Evolutionary conservation across 64 coral and sea anemone species (phyloP).

Genomic region (Orbicella faveolata): DNA sequence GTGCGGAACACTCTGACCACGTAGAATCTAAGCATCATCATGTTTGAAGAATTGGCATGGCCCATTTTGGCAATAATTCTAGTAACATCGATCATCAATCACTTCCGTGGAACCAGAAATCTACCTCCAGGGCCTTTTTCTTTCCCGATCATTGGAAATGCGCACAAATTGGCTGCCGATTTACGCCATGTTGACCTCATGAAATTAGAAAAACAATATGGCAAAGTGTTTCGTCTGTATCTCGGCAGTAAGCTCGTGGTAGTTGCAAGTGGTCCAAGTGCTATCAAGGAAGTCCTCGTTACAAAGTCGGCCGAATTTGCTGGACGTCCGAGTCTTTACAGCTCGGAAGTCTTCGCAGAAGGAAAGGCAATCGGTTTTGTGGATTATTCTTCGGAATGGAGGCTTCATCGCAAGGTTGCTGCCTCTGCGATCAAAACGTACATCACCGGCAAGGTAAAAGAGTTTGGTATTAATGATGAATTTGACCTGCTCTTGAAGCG

Average conservation of each 20-base stretch:
- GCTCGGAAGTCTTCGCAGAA: neutral
- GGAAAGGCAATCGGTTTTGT: neutral
- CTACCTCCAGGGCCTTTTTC: neutral
- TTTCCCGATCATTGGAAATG: neutral
- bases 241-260: neutral
- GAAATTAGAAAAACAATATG: neutral
- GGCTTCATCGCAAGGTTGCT: slow-evolving; percentile 16
- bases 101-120: neutral
- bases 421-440: slow-evolving; percentile 15
- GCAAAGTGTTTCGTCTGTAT: neutral
- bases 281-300: neutral
- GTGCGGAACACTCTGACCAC: too few species aligned
- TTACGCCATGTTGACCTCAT: neutral
- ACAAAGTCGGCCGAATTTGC: neutral
- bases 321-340: neutral
- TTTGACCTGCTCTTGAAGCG: slow-evolving; percentile 25
- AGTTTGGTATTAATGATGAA: slow-evolving; percentile 11
- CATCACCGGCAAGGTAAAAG: neutral
- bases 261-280: neutral
- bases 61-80: neutral
- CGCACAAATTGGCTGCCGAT: neutral
- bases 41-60: neutral
- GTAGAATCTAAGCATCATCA: neutral
- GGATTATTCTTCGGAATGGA: slow-evolving; percentile 26
- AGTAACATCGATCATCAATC: neutral